Evolutionary conservation across 2,113 vertebrate genomes (phyloP).

Genomic region (Monarcha castaneiventris): DNA sequence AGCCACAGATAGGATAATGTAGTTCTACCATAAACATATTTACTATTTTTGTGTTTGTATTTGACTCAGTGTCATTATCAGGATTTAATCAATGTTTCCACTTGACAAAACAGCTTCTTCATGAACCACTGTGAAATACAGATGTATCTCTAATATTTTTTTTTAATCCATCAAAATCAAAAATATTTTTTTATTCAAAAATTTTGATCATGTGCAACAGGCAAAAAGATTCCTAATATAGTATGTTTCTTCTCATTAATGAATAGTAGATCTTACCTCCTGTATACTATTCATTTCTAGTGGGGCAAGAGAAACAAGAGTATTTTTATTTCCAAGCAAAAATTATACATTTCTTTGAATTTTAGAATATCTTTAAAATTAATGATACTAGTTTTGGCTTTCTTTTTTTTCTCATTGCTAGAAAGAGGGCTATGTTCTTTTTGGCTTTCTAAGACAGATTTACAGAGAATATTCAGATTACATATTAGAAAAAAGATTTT

Average conservation of each 20-base stretch:
- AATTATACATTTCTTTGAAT: background rate
- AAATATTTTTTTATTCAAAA: background rate
- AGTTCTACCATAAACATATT: background rate
- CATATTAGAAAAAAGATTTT: background rate
- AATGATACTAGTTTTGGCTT: background rate
- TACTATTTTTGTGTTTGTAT: background rate
- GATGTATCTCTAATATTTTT: background rate
- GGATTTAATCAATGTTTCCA: background rate
- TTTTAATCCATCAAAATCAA: background rate
- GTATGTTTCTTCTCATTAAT: background rate
- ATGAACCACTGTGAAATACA: background rate
- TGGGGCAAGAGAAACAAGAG: background rate
- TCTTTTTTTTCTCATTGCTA: background rate
- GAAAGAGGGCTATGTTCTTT: background rate
- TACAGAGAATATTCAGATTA: background rate
- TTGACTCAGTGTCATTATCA: background rate
- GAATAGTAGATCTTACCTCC: background rate
- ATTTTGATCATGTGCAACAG: background rate
- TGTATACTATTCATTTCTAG: background rate
- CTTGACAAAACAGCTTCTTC: background rate
- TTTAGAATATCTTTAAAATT: background rate
- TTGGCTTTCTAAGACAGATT: background rate
- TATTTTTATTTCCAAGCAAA: background rate
- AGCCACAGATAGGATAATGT: background rate
- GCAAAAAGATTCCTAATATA: background rate